Evolutionary conservation across 2,888 invertebrate genomes (phyloP).

Genomic region (Serrognathus titanus): DNA sequence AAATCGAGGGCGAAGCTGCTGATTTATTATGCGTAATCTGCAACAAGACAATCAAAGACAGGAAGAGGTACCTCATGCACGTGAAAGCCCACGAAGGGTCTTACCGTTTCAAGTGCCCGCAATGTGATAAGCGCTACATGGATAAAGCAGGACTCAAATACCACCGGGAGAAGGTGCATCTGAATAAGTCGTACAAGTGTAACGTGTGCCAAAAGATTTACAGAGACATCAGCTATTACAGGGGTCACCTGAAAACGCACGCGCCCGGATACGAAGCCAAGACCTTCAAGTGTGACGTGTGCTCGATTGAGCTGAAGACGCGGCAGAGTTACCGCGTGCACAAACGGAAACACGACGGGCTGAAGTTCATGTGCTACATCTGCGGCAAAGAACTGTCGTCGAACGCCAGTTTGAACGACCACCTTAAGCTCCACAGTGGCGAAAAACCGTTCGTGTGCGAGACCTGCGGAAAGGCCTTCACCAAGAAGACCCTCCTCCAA

Average conservation of each 20-base stretch:
- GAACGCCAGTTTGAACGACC: slow-evolving; percentile 60
- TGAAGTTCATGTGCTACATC: slow-evolving; percentile 12
- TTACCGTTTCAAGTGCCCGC: background rate
- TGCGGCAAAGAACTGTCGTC: slow-evolving; percentile 46
- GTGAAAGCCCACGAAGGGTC: slow-evolving; percentile 1
- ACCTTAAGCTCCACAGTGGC: background rate
- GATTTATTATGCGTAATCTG: slow-evolving; percentile 9
- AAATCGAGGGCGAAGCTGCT: background rate
- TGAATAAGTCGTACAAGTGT: background rate
- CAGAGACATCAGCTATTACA: background rate
- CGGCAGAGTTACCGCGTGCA: background rate
- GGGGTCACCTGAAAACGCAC: background rate
- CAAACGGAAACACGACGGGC: background rate
- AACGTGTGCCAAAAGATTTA: background rate
- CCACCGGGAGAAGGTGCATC: background rate
- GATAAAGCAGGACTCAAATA: background rate
- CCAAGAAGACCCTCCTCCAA: slow-evolving; percentile 44
- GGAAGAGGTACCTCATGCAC: slow-evolving; percentile 3
- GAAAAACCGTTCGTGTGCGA: slow-evolving; percentile 51
- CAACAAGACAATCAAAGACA: slow-evolving; percentile 10
- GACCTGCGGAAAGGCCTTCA: slow-evolving; percentile 38
- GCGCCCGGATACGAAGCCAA: no score
- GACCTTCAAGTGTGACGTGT: background rate
- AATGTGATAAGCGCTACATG: background rate
- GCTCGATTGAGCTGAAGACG: background rate